These are phyloP conservation scores for Ochropleura leucogaster DNA, from an alignment of 2,888 invertebrate genomes.

Conservation along the genomic window DNA sequence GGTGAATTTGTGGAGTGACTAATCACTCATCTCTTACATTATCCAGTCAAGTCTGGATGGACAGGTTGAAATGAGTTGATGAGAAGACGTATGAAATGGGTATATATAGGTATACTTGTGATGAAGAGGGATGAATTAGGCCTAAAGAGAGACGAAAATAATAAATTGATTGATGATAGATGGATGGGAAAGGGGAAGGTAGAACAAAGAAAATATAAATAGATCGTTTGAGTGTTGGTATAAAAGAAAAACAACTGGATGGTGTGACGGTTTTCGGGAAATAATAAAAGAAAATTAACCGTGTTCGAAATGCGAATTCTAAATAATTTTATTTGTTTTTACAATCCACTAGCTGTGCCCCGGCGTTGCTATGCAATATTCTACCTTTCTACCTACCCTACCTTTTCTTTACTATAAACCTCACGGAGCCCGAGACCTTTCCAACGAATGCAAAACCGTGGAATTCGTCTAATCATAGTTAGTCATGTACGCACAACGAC, in stretches of 20 bases:
- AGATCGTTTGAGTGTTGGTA: neutral
- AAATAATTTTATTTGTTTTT: no score
- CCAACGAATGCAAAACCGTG: no score
- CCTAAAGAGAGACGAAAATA: neutral
- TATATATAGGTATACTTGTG: neutral
- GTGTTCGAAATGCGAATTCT: no score
- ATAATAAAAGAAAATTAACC: neutral
- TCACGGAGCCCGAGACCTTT: no score
- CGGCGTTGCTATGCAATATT: no score
- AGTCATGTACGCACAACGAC: no score
- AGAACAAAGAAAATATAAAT: neutral
- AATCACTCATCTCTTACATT: no score
- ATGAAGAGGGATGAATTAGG: neutral
- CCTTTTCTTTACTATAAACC: no score
- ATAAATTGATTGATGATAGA: neutral
- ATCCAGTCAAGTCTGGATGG: neutral
- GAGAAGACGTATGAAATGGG: neutral
- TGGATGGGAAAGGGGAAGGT: neutral
- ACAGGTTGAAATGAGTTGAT: neutral
- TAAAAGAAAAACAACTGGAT: neutral
- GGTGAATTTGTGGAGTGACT: neutral
- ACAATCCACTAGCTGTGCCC: no score
- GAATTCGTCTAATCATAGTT: neutral
- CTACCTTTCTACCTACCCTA: no score
- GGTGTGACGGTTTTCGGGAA: neutral